Percentiles rank a stretch among this genome's conserved stretches.
Evolutionary conservation across 2,113 vertebrate species (phyloP).

Genomic region (Dicrurus megarhynchus): DNA sequence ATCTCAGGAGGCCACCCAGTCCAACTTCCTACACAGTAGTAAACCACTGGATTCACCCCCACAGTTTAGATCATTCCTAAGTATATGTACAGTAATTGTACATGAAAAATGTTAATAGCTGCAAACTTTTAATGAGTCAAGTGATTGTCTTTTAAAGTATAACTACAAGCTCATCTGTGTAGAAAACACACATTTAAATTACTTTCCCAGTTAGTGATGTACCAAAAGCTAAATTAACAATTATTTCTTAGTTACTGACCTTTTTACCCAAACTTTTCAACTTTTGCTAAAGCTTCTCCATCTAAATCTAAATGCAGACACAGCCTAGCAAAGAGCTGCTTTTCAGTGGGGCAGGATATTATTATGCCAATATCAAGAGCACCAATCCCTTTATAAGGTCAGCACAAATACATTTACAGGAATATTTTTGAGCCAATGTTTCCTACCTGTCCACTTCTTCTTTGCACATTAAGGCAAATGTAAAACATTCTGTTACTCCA

Average conservation of each 20-base stretch:
- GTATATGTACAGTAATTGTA: not conserved
- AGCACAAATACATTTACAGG: not conserved
- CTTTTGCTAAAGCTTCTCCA: not conserved
- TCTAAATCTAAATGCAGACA: not conserved
- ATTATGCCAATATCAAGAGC: not conserved
- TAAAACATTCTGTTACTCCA: slow-evolving; percentile 94
- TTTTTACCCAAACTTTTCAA: not conserved
- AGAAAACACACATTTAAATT: not conserved
- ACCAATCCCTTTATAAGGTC: not conserved
- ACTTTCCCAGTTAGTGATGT: not conserved
- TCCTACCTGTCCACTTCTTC: slow-evolving; percentile 91
- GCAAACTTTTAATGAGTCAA: not conserved
- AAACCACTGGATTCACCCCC: not conserved
- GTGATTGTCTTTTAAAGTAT: not conserved
- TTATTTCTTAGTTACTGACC: not conserved
- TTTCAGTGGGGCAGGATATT: not conserved
- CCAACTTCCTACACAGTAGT: not conserved
- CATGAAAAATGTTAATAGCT: not conserved
- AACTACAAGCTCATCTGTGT: not conserved
- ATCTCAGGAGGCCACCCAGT: not conserved
- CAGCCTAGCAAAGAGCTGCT: not conserved
- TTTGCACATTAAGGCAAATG: slow-evolving; percentile 93
- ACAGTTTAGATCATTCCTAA: not conserved
- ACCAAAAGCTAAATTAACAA: not conserved
- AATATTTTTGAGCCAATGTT: not conserved